Conservation (phyloP, 2,797 vertebrate genomes). For the Sebastes diaconus region DNA sequence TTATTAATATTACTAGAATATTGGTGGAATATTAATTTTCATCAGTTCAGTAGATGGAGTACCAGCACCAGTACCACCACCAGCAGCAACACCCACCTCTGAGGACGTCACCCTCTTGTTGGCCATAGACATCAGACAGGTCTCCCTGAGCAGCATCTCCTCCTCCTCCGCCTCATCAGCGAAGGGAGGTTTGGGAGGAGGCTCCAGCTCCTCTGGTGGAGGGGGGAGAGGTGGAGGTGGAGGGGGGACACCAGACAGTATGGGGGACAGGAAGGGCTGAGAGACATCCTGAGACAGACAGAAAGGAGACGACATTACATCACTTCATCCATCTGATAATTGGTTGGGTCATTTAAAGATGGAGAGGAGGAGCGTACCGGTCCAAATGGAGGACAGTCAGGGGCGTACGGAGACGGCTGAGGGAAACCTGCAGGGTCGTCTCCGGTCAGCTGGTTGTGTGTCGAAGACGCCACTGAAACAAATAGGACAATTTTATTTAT, state of each 20-base stretch:
- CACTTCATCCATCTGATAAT: not conserved
- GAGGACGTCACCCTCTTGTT: conserved; percentile 86
- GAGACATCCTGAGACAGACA: conserved; percentile 45
- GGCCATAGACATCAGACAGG: conserved; percentile 93
- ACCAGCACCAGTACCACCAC: no score
- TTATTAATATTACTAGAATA: no score
- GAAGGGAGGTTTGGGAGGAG: conserved; percentile 95
- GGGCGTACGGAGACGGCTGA: conserved; percentile 71
- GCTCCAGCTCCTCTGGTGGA: conserved; percentile 90
- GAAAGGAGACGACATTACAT: not conserved
- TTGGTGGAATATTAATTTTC: no score
- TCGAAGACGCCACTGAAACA: not conserved
- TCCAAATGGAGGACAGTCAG: conserved; percentile 74
- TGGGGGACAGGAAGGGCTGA: conserved; percentile 79
- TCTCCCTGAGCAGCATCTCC: conserved; percentile 97
- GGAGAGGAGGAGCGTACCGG: not conserved
- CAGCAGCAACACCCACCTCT: conserved; percentile 64
- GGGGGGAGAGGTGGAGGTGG: conserved; percentile 90
- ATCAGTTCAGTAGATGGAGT: no score
- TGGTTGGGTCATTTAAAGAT: not conserved
- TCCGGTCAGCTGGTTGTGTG: not conserved
- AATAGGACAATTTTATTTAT: not conserved
- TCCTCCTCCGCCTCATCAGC: conserved; percentile 98
- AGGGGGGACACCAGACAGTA: conserved; percentile 75
- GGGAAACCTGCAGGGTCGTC: conserved; percentile 72